Base-by-base conservation (phyloP, 2,113 vertebrate genomes). In the Rhagologus leucostigma region DNA sequence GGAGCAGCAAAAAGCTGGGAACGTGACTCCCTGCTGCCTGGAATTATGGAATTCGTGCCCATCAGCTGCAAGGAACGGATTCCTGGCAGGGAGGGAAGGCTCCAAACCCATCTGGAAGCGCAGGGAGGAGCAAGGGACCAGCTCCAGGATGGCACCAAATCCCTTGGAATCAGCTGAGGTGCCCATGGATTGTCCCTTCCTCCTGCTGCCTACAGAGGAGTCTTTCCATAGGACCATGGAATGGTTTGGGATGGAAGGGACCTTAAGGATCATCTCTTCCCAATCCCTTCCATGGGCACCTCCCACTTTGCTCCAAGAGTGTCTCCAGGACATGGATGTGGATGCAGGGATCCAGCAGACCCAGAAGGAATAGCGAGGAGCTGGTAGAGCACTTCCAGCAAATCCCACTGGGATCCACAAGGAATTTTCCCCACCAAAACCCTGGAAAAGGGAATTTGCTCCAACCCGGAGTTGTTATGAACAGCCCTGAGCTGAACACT, bases 21-120 rank as follows among this genome's bases (percentile, higher is more conserved):
- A 6, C 23, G 49, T 9, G 71, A 47, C 42, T 84, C 69, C 70
- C 30, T 49, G 80, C 83, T 74, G 59, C 77, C 73, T 47, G 91
- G 87, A 96, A 95, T 80, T 26, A 44, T 27, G 85, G 87, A 93
- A 95, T 74, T 26, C 35, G 49, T 35, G 50, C 47, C 92, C 87
- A 4, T 4, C n/a, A 10, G 20, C 39, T 3, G 18, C 21, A 41
- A 8, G 0, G 5, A 42, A 8, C 0, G 6, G 32, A 13, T 35
- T 21, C 14, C 19, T 10, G 59, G 73, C 16, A 21, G 21, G 4
- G 2, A 37, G 14, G 0, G 3, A 69, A 76, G 57, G 78, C 89
- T 89, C 80, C 44, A 11, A n/a, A 42, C 17, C 22, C 69, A 1
- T 1, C 49, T 5, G 55, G 14, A 1, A 24, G 35, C 1, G 0